A percentile compares a stretch with the other conserved stretches of the same genome.
Evolutionary conservation across 2,113 vertebrate species (phyloP).

Genomic region (Corapipo altera): DNA sequence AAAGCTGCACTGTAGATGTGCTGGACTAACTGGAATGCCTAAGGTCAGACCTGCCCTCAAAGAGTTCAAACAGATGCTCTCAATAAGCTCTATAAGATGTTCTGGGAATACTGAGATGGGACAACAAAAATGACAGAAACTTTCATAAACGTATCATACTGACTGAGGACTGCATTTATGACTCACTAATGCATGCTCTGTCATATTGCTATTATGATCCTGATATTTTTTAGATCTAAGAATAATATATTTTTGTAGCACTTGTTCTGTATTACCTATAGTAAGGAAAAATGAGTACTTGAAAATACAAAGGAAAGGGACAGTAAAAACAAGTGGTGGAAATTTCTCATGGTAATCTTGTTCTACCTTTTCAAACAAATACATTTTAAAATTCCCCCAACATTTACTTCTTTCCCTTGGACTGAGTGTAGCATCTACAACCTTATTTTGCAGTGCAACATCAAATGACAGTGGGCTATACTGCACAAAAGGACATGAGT

Average conservation of each 20-base stretch:
- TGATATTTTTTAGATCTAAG: background rate
- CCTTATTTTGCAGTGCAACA: background rate
- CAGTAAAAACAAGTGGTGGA: background rate
- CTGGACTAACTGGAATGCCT: background rate
- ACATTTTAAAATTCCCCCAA: background rate
- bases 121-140: background rate
- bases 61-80: background rate
- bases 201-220: background rate
- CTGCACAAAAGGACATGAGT: background rate
- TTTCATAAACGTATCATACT: background rate
- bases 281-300: background rate
- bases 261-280: background rate
- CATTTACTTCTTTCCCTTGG: background rate
- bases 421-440: background rate
- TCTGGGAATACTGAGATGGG: background rate
- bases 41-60: background rate
- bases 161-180: background rate
- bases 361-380: background rate
- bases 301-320: background rate
- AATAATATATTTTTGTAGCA: background rate
- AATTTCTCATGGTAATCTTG: background rate
- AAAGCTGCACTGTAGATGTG: background rate
- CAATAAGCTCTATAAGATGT: background rate
- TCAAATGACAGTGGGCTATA: background rate
- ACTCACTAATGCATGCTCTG: background rate